These are phyloP conservation scores for Pristionchus fissidentatus DNA, from an alignment of 2,888 invertebrate genomes.

Conservation along the genomic window DNA sequence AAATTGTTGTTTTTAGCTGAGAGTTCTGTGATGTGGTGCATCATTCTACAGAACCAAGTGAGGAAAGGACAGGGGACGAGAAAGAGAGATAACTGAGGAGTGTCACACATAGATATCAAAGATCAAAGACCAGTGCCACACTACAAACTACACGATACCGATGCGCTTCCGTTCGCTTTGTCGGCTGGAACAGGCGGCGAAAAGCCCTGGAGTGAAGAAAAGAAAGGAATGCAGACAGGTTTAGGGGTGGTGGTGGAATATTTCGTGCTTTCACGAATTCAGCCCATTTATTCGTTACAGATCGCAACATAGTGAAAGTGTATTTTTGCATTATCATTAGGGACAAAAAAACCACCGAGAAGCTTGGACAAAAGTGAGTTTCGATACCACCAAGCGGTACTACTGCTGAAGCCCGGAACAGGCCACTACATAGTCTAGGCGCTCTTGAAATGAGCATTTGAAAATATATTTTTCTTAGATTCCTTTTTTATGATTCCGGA, in stretches of 20 bases:
- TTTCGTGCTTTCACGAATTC: neutral
- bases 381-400: no score
- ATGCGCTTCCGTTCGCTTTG: neutral
- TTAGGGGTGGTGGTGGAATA: neutral
- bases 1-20: no score
- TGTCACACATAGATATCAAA: neutral
- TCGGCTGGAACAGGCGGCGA: neutral
- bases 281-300: no score
- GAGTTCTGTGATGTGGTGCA: no score
- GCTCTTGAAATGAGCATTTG: no score
- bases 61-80: neutral
- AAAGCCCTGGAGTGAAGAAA: conserved; percentile 20
- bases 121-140: neutral
- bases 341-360: no score
- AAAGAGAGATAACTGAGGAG: neutral
- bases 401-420: no score
- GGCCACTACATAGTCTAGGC: no score
- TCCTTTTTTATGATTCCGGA: no score
- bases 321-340: no score
- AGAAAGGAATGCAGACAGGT: neutral
- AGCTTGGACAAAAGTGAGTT: neutral
- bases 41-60: neutral
- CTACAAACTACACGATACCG: conserved; percentile 18
- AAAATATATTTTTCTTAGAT: no score
- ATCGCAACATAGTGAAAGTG: neutral